Conservation (phyloP, 2,113 vertebrate genomes). For the Colistium nudipinnis region DNA sequence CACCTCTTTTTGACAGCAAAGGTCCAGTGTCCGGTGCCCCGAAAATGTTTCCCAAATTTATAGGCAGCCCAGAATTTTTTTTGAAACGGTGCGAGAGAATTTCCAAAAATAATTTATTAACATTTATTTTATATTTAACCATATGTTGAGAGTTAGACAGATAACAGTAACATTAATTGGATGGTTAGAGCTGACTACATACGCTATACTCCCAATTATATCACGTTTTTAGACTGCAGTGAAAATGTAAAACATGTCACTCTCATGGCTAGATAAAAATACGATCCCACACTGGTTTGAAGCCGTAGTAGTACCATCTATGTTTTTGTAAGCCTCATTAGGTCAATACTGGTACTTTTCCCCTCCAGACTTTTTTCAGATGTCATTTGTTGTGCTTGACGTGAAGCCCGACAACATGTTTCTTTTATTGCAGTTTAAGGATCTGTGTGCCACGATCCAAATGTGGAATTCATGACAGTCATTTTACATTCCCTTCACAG, state of each 20-base stretch:
- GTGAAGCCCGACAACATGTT: constrained; percentile 55
- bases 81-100: neutral
- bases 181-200: neutral
- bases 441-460: constrained; percentile 36
- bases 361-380: constrained; percentile 65
- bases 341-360: constrained; percentile 42
- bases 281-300: neutral
- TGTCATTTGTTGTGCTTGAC: constrained; percentile 35
- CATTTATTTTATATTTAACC: neutral
- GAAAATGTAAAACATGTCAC: neutral
- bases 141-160: too few relatives aligned
- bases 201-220: neutral
- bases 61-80: too few relatives aligned
- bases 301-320: neutral
- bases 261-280: constrained; percentile 4
- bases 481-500: constrained; percentile 49
- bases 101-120: neutral
- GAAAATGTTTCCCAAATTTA: too few relatives aligned
- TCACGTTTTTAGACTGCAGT: neutral
- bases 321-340: constrained; percentile 62
- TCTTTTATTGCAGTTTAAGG: constrained; percentile 52
- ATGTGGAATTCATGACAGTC: constrained; percentile 52
- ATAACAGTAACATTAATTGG: too few relatives aligned
- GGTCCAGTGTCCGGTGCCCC: too few relatives aligned
- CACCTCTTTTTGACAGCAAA: too few relatives aligned